These are phyloP conservation scores for Psephotus haematonotus DNA, from an alignment of 2,113 vertebrate species.

Conservation along the genomic window DNA sequence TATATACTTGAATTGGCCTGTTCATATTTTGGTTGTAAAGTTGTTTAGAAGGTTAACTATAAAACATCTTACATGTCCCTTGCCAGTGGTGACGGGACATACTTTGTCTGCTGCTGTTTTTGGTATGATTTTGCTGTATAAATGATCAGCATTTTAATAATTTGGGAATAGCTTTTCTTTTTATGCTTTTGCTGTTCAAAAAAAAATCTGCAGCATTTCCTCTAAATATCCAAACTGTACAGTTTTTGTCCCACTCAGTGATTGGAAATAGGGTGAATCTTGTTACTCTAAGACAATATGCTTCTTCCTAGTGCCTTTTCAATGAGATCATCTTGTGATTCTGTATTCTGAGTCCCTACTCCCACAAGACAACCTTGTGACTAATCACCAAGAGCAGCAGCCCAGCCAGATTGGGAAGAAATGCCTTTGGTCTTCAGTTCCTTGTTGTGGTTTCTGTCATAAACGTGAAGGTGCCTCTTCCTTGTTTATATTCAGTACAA, in stretches of 20 bases:
- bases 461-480: neutral
- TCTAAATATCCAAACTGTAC: neutral
- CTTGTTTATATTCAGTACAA: neutral
- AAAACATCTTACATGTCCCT: slow-evolving; percentile 57
- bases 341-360: neutral
- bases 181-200: neutral
- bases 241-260: neutral
- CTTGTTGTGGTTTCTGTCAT: neutral
- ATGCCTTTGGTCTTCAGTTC: neutral
- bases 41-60: neutral
- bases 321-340: slow-evolving; percentile 17
- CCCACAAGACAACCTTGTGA: neutral
- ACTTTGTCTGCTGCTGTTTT: slow-evolving; percentile 71
- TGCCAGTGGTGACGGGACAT: slow-evolving; percentile 29
- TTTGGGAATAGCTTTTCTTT: slow-evolving; percentile 62
- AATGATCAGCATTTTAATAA: slow-evolving; percentile 43
- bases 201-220: slow-evolving; percentile 7
- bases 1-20: slow-evolving; percentile 76
- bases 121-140: slow-evolving; percentile 58
- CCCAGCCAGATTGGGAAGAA: neutral
- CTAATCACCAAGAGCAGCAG: neutral
- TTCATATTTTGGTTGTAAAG: slow-evolving; percentile 73
- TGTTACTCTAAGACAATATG: neutral
- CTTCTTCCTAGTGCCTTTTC: slow-evolving; percentile 64
- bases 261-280: neutral